Evolutionary conservation across 1,140 invertebrate species (phyloP).

Genomic region (Odontomachus brunneus): DNA sequence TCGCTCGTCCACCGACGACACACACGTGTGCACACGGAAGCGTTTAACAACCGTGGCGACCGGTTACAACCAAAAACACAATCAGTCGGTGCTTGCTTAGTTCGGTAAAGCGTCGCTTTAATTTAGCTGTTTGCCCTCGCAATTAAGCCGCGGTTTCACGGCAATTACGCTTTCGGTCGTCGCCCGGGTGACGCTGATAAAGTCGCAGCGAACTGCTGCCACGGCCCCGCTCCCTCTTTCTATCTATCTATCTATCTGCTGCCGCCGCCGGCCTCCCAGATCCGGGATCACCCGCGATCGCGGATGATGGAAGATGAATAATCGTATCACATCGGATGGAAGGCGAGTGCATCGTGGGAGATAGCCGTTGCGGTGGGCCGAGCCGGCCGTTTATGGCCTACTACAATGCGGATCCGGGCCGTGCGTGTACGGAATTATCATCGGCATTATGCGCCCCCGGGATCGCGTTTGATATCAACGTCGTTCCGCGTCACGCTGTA

Average conservation of each 20-base stretch:
- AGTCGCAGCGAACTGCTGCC: neutral
- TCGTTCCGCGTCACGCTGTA: constrained; percentile 2
- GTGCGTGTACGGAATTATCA: constrained; percentile 28
- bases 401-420: constrained; percentile 18
- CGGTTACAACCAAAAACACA: constrained; percentile 76
- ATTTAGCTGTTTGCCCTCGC: constrained; percentile 75
- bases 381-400: neutral
- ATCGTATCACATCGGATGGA: constrained; percentile 51
- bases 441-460: constrained; percentile 1
- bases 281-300: constrained; percentile 37
- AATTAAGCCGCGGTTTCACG: constrained; percentile 77
- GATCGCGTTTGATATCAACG: constrained; percentile 17
- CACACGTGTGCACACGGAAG: neutral
- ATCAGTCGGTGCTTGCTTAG: constrained; percentile 69
- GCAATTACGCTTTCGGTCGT: constrained; percentile 72
- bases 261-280: neutral
- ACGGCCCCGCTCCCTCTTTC: too few species aligned
- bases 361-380: constrained; percentile 32
- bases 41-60: constrained; percentile 74
- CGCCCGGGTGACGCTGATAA: constrained; percentile 55
- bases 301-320: constrained; percentile 52
- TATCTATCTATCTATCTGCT: too few species aligned
- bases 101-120: constrained; percentile 74
- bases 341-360: constrained; percentile 48
- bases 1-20: neutral